phyloP scores from a whole-genome alignment of 2,888 invertebrate genomes.

The Monochamus alternatus region DNA sequence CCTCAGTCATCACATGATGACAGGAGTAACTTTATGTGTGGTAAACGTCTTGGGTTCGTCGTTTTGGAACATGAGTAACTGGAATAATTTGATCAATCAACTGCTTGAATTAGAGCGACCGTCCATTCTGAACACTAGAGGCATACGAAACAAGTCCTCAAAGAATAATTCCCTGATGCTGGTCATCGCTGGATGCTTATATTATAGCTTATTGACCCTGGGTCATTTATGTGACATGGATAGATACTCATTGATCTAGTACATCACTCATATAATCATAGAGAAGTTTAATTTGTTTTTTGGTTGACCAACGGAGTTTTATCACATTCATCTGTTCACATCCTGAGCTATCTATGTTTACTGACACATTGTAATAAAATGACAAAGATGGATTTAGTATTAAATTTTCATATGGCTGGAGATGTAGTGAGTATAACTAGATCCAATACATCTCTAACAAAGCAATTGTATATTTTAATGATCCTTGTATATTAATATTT shows the following conservation, averaged over 20 bases:
- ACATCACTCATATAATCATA: neutral
- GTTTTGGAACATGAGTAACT: neutral
- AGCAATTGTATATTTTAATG: too few species aligned
- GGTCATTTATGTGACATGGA: too few species aligned
- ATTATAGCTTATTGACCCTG: too few species aligned
- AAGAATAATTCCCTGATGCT: neutral
- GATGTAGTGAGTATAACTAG: too few species aligned
- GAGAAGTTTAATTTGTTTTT: conserved; percentile 14
- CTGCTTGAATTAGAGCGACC: neutral
- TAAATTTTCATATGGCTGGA: too few species aligned
- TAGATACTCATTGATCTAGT: neutral
- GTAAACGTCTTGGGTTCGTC: neutral
- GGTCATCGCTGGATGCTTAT: too few species aligned
- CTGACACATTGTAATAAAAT: too few species aligned
- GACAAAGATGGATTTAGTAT: too few species aligned
- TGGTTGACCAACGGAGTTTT: conserved; percentile 12
- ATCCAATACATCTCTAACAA: too few species aligned
- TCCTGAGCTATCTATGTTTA: too few species aligned
- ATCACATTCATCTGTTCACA: neutral
- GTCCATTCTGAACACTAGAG: neutral
- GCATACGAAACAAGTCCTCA: neutral
- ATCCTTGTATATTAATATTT: too few species aligned
- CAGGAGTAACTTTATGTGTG: neutral
- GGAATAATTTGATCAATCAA: neutral
- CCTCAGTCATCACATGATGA: too few species aligned